A percentile compares a stretch with the other conserved stretches of the same genome.
These are phyloP conservation scores for Galagoides demidoff DNA, from an alignment of 2,797 vertebrate species.

Conservation along the genomic window DNA sequence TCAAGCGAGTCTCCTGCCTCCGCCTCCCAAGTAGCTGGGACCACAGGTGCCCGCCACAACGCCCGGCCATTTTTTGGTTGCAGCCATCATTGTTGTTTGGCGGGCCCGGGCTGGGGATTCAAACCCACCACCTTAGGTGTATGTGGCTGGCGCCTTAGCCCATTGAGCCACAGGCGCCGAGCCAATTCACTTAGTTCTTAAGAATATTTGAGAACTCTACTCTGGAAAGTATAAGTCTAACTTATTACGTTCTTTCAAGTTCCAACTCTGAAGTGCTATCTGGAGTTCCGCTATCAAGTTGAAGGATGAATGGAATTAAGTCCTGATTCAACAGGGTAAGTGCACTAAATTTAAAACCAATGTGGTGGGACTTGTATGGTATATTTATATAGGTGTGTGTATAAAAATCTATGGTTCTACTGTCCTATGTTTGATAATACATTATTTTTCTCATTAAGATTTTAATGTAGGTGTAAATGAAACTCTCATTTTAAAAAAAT, in stretches of 20 bases:
- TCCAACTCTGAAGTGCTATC: neutral
- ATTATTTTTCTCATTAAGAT: slow-evolving; percentile 85
- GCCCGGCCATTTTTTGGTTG: too few relatives aligned
- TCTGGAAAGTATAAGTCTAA: neutral
- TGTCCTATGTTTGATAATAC: neutral
- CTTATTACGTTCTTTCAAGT: neutral
- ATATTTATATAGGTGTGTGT: neutral
- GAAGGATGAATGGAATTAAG: neutral
- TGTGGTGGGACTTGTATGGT: neutral
- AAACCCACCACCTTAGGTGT: too few relatives aligned
- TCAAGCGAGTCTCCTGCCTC: too few relatives aligned
- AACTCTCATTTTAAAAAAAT: slow-evolving; percentile 89
- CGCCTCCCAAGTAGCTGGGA: too few relatives aligned
- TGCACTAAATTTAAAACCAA: neutral
- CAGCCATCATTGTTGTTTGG: too few relatives aligned
- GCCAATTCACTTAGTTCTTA: neutral
- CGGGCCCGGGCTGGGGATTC: too few relatives aligned
- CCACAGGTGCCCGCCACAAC: too few relatives aligned
- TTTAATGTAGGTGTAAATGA: slow-evolving; percentile 88
- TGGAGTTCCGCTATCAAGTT: neutral
- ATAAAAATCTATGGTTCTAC: slow-evolving; percentile 2
- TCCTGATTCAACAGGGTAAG: neutral
- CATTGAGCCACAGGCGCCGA: too few relatives aligned
- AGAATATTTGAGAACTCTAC: neutral
- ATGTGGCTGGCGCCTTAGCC: too few relatives aligned